Evolutionary conservation across 2,797 vertebrate species (phyloP), one percentile per base, ranked within the genome.

Genomic region (Syngnathus rostellatus): DNA sequence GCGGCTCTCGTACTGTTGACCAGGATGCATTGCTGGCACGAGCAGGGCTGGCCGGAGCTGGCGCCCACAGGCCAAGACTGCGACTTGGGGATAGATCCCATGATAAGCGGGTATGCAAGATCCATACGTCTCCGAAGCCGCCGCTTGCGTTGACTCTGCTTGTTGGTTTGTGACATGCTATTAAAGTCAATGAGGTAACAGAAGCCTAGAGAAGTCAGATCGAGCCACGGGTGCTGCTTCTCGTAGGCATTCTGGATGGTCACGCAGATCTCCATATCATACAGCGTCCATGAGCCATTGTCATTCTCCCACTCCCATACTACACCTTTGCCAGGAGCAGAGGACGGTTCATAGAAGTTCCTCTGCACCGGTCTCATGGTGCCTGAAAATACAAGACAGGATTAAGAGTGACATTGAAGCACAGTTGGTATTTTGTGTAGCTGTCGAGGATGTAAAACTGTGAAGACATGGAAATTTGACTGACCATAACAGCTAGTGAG

Each of bases 291-390:
- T 0, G 93, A 94, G 63, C 91, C 93, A 11, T 85, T 91, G 84
- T 98, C 95, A 2, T 90, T 96, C 85, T 98, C 96, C 96, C 96
- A 98, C 67, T 98, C 96, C 96, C 96, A 98, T 68, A 98, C 94
- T 57, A 97, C 92, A 25, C 96, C 96, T 85, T 97, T 97, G 16
- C 96, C 96, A 0, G 96, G 96, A 0, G 96, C 94, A 0, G 96
- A 98, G 11, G 96, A 98, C 0, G 96, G 96, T 74, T 98, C 96
- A 0, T 95, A 98, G 88, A 98, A 98, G 83, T 94, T 98, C 65
- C 96, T 93, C 76, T 96, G 91, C 25, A 95, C 95, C 0, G 95
- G 95, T 38, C 96, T 92, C 94, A 97, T 95, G 62, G 96, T 98
- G 62, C 96, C 96, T 98, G 64, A 2, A 73, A 74, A 62, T 2